Evolutionary conservation across 2,797 vertebrate species (phyloP).

Genomic region (Prionace glauca): DNA sequence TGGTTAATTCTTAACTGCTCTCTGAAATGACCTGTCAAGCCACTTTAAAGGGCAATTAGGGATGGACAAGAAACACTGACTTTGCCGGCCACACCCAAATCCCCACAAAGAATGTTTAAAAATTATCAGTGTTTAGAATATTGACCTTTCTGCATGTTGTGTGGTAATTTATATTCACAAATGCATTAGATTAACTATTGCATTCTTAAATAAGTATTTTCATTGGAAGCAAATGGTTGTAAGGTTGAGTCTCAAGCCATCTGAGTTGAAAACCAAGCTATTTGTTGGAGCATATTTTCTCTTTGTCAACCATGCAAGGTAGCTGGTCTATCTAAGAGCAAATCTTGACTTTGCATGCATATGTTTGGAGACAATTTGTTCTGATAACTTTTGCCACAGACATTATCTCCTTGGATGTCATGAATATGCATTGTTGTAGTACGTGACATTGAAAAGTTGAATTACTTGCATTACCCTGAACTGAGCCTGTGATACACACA

Average conservation of each 20-base stretch:
- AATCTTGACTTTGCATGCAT: background rate
- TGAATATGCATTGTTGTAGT: background rate
- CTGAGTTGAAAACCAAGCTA: background rate
- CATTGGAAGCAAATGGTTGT: background rate
- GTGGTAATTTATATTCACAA: background rate
- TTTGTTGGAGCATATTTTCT: background rate
- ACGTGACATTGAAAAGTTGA: background rate
- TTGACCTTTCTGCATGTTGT: background rate
- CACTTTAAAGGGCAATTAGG: no score
- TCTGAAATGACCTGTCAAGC: no score
- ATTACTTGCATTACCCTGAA: background rate
- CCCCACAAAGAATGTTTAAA: no score
- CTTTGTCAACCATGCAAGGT: background rate
- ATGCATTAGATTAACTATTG: no score
- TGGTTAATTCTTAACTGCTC: no score
- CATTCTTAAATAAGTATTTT: background rate
- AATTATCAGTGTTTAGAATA: background rate
- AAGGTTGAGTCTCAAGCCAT: background rate
- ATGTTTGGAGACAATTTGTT: background rate
- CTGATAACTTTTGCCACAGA: background rate
- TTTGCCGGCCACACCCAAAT: no score
- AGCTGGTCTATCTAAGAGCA: background rate
- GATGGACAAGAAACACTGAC: no score
- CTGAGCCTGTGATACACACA: background rate
- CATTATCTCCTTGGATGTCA: background rate